Evolutionary conservation across 2,797 vertebrate genomes (phyloP).

Genomic region (Threskiornis aethiopicus): DNA sequence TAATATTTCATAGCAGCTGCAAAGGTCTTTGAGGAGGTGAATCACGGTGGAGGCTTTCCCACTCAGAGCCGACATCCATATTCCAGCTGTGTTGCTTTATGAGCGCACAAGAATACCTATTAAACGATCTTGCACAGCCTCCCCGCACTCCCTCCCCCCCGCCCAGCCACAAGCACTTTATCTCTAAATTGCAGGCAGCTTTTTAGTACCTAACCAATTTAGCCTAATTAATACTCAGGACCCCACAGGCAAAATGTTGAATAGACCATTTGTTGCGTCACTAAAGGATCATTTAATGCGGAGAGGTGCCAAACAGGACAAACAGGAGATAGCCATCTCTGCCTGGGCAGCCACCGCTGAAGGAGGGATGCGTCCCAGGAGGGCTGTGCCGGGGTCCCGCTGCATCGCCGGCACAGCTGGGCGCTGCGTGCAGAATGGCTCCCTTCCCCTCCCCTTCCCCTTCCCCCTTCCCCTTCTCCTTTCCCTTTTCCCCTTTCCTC

Average conservation of each 20-base stretch:
- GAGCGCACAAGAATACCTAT: constrained; percentile 16
- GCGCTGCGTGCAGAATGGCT: background rate
- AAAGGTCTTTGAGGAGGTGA: background rate
- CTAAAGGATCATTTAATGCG: background rate
- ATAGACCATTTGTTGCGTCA: constrained; percentile 3
- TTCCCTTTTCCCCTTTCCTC: too few species aligned
- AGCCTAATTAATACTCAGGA: constrained; percentile 51
- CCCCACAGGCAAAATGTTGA: constrained; percentile 37
- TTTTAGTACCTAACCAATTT: constrained; percentile 39
- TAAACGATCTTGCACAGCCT: background rate
- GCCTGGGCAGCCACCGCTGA: background rate
- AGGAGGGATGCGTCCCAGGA: fast-evolving
- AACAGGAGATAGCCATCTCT: background rate
- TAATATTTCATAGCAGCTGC: background rate
- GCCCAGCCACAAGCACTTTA: constrained; percentile 16
- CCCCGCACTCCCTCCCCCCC: background rate
- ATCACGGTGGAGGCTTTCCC: background rate
- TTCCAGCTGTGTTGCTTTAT: constrained; percentile 21
- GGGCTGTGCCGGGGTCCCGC: background rate
- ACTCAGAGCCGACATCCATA: background rate
- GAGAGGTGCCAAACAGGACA: background rate
- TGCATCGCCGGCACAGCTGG: background rate
- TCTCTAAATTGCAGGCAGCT: constrained; percentile 60
- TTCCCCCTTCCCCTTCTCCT: too few species aligned
- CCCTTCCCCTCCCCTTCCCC: too few species aligned